These are phyloP conservation scores for Harpalus rufipes DNA, from an alignment of 2,888 invertebrate genomes.

Conservation along the genomic window DNA sequence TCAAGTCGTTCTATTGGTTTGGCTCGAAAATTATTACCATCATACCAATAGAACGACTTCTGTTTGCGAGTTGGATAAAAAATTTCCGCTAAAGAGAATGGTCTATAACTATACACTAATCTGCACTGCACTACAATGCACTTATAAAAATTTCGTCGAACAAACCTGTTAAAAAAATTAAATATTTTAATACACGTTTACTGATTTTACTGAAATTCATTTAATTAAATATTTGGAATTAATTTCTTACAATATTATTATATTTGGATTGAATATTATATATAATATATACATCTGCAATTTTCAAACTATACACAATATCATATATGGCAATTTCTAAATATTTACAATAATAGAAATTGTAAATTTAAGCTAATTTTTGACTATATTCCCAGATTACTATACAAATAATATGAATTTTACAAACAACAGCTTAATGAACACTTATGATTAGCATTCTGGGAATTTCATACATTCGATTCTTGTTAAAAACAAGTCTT, in stretches of 20 bases:
- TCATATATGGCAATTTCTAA: conserved; percentile 71
- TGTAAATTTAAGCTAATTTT: conserved; percentile 66
- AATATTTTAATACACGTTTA: not conserved
- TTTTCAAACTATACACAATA: conserved; percentile 71
- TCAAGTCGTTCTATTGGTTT: too few species aligned
- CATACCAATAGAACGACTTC: too few species aligned
- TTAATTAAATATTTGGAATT: conserved; percentile 62
- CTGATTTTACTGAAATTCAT: conserved; percentile 57
- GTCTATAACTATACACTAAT: too few species aligned
- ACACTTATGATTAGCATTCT: conserved; percentile 64
- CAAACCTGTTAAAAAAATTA: not conserved
- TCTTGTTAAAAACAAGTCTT: conserved; percentile 60
- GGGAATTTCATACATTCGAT: conserved; percentile 64
- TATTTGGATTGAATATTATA: conserved; percentile 66
- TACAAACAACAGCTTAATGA: conserved; percentile 63
- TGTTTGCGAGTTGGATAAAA: too few species aligned
- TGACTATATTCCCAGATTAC: conserved; percentile 66
- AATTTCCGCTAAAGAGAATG: too few species aligned
- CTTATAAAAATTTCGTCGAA: not conserved
- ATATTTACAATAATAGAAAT: conserved; percentile 69
- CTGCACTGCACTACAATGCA: too few species aligned
- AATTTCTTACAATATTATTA: conserved; percentile 65
- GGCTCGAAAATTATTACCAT: too few species aligned
- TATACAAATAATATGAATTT: conserved; percentile 65
- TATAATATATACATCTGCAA: conserved; percentile 66